Conservation (phyloP, 2,888 invertebrate genomes). For the Lasioglossum marginatum region DNA sequence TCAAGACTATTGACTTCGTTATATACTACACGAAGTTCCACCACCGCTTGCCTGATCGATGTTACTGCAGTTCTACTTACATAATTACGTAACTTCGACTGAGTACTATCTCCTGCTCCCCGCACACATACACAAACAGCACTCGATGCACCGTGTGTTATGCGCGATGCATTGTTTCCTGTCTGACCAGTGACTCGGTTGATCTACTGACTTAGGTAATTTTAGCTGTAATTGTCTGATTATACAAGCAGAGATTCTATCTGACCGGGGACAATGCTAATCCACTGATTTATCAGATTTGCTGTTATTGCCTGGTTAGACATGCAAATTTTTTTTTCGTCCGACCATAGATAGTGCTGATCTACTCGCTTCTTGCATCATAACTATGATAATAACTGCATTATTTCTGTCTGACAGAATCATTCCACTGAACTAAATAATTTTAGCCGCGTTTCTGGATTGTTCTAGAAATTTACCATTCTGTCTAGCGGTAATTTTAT, state of each 20-base stretch:
- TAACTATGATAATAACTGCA: neutral
- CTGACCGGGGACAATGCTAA: neutral
- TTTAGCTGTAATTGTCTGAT: conserved; percentile 1
- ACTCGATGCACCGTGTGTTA: neutral
- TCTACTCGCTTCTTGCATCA: neutral
- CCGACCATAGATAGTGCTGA: neutral
- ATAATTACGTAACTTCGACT: conserved; percentile 4
- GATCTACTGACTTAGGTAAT: neutral
- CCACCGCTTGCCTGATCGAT: neutral
- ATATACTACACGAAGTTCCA: neutral
- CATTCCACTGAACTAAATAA: neutral
- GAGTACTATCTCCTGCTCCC: neutral
- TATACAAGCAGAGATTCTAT: neutral
- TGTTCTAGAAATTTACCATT: neutral
- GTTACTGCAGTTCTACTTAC: conserved; percentile 16
- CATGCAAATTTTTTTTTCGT: neutral
- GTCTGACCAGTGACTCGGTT: neutral
- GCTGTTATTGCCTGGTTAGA: neutral
- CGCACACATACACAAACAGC: neutral
- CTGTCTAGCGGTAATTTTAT: neutral
- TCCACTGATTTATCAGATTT: neutral
- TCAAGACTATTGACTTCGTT: conserved; percentile 11
- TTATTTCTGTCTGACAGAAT: no score
- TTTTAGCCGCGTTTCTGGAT: neutral
- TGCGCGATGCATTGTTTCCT: neutral